Evolutionary conservation across 1,140 invertebrate genomes (phyloP), one percentile per base, ranked within the genome.

Genomic region (Drosophila baimaii): DNA sequence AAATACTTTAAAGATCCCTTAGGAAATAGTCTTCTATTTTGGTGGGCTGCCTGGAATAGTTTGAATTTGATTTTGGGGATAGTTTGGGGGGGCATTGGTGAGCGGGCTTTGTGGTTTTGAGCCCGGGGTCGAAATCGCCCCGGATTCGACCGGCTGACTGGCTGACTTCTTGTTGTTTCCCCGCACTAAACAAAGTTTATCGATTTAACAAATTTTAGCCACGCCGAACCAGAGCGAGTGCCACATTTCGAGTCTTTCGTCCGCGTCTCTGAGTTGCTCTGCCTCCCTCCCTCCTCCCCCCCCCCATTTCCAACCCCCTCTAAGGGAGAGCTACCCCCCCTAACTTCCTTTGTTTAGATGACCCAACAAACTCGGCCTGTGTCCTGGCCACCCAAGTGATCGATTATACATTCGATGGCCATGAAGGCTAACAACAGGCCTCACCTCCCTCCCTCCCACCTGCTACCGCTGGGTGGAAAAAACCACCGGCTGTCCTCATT

Each of bases 401-500:
- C 84, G 84, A 88, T 88, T 88, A 88, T 88, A 88, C 84, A 88
- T 77, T 89, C 80, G 73, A 88, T 88, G 84, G 84, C 84, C 84
- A 84, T 89, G 84, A 88, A 80, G 84, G 73, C 85, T 83, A 80
- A 79, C 84, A 80, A 85, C 80, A 80, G 37, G 13, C 25, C 47
- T 37, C n/a, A n/a, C n/a, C n/a, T n/a, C n/a, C n/a, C n/a, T n/a
- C n/a, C n/a, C n/a, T n/a, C n/a, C 37, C 19, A n/a, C n/a, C 19
- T n/a, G 17, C 35, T n/a, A 21, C 35, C n/a, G n/a, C n/a, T 3
- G 23, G 2, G 13, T 8, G 54, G 23, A 52, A 55, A 57, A 55
- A 72, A 64, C 70, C 79, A 39, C 73, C 52, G 68, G 31, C 54
- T 81, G 79, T 82, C 79, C 79, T 81, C 58, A 82, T 82, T 80